A percentile compares a stretch with the other conserved stretches of the same genome.
Conservation (phyloP, 1,140 invertebrate genomes). For the Cephus cinctus region DNA sequence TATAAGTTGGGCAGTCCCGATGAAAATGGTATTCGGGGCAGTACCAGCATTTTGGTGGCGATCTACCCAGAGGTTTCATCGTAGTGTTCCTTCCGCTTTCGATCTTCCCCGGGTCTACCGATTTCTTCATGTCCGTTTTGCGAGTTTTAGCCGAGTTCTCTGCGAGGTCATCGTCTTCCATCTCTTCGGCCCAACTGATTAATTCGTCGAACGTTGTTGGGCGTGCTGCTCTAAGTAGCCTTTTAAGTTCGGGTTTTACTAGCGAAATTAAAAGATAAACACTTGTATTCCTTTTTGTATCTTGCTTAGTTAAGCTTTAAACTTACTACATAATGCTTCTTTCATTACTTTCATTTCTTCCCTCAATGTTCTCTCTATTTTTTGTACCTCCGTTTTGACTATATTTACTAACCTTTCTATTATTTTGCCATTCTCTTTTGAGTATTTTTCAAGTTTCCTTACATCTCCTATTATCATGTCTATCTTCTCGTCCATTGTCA, state of each 20-base stretch:
- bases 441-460: too few species aligned
- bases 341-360: conserved; percentile 2
- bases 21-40: not conserved
- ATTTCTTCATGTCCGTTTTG: too few species aligned
- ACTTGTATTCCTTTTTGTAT: too few species aligned
- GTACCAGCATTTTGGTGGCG: conserved; percentile 1
- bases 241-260: conserved; percentile 7
- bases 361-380: not conserved
- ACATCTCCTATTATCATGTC: too few species aligned
- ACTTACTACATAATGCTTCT: conserved; percentile 4
- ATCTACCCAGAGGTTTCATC: not conserved
- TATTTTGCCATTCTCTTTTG: conserved; percentile 4
- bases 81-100: not conserved
- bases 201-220: conserved; percentile 6
- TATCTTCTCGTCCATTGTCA: conserved; percentile 3
- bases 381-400: not conserved
- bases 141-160: too few species aligned
- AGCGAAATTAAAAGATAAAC: conserved; percentile 12
- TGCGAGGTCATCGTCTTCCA: conserved; percentile 1
- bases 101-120: not conserved
- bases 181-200: not conserved
- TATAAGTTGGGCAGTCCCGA: not conserved
- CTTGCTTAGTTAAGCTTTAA: too few species aligned
- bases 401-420: conserved; percentile 1
- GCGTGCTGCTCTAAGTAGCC: not conserved